Evolutionary conservation across 2,113 vertebrate genomes (phyloP), one percentile per base, ranked within the genome.

Genomic region (Sinocyclocheilus maitianheensis): DNA sequence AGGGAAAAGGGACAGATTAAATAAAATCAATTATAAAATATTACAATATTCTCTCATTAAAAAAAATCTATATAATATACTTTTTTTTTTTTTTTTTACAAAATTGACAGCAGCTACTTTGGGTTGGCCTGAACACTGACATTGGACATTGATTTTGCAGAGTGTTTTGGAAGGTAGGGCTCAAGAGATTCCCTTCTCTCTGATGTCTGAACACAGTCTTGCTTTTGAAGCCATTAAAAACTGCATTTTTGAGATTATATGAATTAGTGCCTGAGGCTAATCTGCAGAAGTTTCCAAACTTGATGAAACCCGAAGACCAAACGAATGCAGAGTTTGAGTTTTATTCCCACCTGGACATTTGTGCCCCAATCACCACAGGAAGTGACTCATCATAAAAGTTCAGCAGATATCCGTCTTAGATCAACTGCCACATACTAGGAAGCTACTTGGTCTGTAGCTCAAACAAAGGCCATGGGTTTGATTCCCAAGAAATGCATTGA

Each of bases 71-170:
- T 60, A 18, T 16, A 60, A 18, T 60, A 60, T 22, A 60, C 30
- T 34, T 34, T 34, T 14, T 43, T 51, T 20, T 20, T 7, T 58
- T 14, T 43, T 51, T 58, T 20, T 7, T 20, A 7, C 18, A 18
- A 58, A 58, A 18, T 58, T 60, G 55, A 60, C n/a, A 24, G 12
- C 16, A n/a, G 13, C 22, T 51, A 24, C 22, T 80, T 30, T 14
- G n/a, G 79, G 62, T 48, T 67, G n/a, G 37, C 10, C 62, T 69
- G 43, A 48, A 65, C 60, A 12, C 40, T n/a, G 58, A 9, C 20
- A n/a, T 62, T 46, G 22, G 34, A 63, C 76, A 89, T 63, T 89
- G 71, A 86, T 76, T 46, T 53, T 43, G n/a, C 77, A 62, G 26
- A 9, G 37, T 75, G 67, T 60, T 71, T 72, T 72, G 14, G 37